A percentile compares a stretch with the other conserved stretches of the same genome.
Conservation (phyloP, 2,888 invertebrate genomes). For the Julus scandinavius region DNA sequence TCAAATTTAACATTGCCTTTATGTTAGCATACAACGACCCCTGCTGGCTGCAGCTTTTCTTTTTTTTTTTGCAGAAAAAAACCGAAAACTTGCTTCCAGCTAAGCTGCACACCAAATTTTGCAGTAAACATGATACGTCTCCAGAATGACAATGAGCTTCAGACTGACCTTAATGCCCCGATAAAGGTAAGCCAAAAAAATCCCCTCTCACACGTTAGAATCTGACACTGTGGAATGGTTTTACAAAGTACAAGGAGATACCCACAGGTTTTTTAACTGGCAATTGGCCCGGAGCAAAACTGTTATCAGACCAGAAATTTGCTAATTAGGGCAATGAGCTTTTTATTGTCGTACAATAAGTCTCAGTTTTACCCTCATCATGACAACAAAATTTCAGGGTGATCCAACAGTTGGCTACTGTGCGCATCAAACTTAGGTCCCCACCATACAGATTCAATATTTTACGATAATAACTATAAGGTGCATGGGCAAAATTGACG, state of each 20-base stretch:
- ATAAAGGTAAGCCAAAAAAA: background rate
- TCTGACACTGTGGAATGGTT: background rate
- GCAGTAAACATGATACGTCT: constrained; percentile 29
- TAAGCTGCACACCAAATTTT: background rate
- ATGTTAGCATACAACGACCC: background rate
- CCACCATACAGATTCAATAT: background rate
- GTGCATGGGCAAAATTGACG: background rate
- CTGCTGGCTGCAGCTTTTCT: background rate
- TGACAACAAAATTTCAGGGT: constrained; percentile 45
- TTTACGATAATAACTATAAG: background rate
- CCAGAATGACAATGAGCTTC: constrained; percentile 36
- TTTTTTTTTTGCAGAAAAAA: background rate
- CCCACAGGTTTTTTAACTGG: background rate
- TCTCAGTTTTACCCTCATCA: background rate
- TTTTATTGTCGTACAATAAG: constrained; percentile 36
- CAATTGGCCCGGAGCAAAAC: constrained; percentile 15
- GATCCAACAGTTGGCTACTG: constrained; percentile 31
- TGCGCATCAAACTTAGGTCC: background rate
- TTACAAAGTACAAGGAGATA: background rate
- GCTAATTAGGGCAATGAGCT: constrained; percentile 43
- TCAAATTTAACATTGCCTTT: background rate
- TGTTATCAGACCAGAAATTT: background rate
- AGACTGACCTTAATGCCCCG: constrained; percentile 14
- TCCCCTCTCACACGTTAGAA: background rate
- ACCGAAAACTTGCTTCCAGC: background rate